Conservation (phyloP, 92 coral and sea anemone genomes). For the Zoanthus sociatus region DNA sequence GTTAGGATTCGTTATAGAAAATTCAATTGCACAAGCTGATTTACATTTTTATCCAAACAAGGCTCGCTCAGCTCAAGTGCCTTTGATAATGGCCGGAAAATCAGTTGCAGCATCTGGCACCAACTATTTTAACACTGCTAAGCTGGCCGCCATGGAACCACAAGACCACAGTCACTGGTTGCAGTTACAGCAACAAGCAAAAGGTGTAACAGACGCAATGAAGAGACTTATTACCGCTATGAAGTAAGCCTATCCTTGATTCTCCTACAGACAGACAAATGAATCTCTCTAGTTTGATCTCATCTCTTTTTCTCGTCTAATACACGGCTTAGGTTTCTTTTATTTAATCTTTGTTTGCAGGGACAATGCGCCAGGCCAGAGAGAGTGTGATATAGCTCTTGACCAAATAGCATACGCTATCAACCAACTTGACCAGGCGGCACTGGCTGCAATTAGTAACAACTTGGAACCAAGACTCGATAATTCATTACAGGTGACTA, state of each 20-base stretch:
- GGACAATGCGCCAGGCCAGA: conserved; percentile 98
- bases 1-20: too few species aligned
- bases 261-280: not conserved
- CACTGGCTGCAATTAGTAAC: conserved; percentile 93
- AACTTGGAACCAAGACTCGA: conserved; percentile 87
- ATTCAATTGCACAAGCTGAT: too few species aligned
- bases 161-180: conserved; percentile 88
- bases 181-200: conserved; percentile 90
- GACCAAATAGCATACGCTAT: conserved; percentile 90
- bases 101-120: conserved; percentile 94
- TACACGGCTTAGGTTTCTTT: not conserved
- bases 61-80: conserved; percentile 99
- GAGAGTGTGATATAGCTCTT: conserved; percentile 96
- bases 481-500: conserved; percentile 77
- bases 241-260: conserved; percentile 68
- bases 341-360: conserved; percentile 40
- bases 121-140: conserved; percentile 91
- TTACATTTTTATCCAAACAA: conserved; percentile 14
- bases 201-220: conserved; percentile 97
- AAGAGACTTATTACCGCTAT: conserved; percentile 91
- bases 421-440: conserved; percentile 96
- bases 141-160: conserved; percentile 86
- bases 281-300: not conserved
- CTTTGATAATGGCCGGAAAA: conserved; percentile 97
- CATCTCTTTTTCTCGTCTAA: not conserved